These are phyloP conservation scores for Miichthys miiuy DNA, from an alignment of 2,797 vertebrate species.

Conservation along the genomic window DNA sequence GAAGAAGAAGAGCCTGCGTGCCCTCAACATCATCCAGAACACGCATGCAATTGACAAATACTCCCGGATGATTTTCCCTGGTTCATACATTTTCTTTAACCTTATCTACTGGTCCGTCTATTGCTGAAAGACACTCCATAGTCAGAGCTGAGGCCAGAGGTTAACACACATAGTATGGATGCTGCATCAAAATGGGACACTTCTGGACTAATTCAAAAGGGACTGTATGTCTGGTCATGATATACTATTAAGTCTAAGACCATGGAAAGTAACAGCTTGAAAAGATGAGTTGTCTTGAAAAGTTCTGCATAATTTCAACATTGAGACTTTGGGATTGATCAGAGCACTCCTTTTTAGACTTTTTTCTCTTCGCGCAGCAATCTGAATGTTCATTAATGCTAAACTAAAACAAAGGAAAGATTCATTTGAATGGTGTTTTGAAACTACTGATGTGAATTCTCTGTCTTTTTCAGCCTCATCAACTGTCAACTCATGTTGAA, in stretches of 20 bases:
- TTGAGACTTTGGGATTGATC: conserved; percentile 4
- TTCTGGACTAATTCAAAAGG: neutral
- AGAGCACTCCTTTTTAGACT: neutral
- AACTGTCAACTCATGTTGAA: conserved; percentile 23
- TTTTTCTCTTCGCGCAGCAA: conserved; percentile 47
- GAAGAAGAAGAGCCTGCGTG: conserved; percentile 89
- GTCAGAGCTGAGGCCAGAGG: conserved; percentile 1
- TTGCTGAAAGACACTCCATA: conserved; percentile 81
- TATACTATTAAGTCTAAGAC: conserved; percentile 6
- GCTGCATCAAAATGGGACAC: conserved; percentile 16
- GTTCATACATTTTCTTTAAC: conserved; percentile 97
- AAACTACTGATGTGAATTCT: conserved; percentile 35
- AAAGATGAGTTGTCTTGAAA: neutral
- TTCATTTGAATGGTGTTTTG: conserved; percentile 28
- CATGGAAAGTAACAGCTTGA: conserved; percentile 7
- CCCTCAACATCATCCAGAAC: conserved; percentile 92
- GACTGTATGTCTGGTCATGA: conserved; percentile 7
- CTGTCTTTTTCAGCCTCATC: conserved; percentile 23
- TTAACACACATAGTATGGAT: neutral
- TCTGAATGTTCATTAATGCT: conserved; percentile 63
- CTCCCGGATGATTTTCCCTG: conserved; percentile 96
- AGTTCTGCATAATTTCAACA: neutral
- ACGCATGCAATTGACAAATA: conserved; percentile 96
- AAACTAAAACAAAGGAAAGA: conserved; percentile 23
- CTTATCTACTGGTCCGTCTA: conserved; percentile 98